phyloP scores from a whole-genome alignment of 2,888 invertebrate genomes.

The Lapara coniferarum region DNA sequence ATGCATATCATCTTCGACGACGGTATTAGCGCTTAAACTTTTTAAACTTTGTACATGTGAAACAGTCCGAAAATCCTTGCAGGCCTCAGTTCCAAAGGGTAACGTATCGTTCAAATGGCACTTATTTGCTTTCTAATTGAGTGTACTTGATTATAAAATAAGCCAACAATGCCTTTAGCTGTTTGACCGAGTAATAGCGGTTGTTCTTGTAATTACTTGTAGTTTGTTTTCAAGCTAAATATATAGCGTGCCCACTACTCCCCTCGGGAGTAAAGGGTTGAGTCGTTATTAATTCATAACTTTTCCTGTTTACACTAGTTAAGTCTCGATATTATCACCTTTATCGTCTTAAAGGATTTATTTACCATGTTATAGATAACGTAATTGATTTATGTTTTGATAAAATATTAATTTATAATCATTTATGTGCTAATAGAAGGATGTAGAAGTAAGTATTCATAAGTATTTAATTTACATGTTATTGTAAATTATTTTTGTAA shows the following conservation, averaged over 20 bases:
- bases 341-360: constrained; percentile 39
- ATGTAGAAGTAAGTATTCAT: background rate
- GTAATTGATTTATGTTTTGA: background rate
- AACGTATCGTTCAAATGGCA: constrained; percentile 42
- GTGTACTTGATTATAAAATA: constrained; percentile 64
- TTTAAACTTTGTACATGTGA: background rate
- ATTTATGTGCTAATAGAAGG: background rate
- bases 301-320: constrained; percentile 59
- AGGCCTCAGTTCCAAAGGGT: constrained; percentile 40
- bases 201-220: constrained; percentile 78
- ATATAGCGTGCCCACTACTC: constrained; percentile 65
- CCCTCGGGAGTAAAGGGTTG: constrained; percentile 67
- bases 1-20: background rate
- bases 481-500: too few relatives aligned
- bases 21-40: background rate
- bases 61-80: background rate
- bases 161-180: constrained; percentile 63
- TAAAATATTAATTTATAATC: background rate
- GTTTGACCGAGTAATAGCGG: constrained; percentile 70
- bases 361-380: background rate
- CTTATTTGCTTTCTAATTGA: constrained; percentile 59
- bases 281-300: constrained; percentile 72
- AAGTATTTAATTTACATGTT: background rate
- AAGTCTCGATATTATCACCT: constrained; percentile 59
- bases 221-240: constrained; percentile 77